Evolutionary conservation across 1,140 invertebrate genomes (phyloP), one percentile per base, ranked within the genome.

Genomic region (Drosophila insularis): DNA sequence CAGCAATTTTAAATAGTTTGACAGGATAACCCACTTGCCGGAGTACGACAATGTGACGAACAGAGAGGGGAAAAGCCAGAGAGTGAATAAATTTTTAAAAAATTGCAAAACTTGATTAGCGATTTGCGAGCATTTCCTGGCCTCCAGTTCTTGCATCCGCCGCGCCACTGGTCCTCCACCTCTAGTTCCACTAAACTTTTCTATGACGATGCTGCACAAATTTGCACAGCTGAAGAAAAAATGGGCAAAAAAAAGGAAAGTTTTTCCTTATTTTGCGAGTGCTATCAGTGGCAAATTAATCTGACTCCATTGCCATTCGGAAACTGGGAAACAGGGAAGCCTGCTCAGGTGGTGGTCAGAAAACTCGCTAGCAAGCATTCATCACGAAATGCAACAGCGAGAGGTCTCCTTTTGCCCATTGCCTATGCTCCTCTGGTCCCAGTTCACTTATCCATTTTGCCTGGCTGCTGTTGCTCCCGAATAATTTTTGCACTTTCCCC

Each of bases 91-190:
- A 78, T 68, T 71, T 78, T 84, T 66, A 58, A 68, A 66, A 77
- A 87, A 73, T 87, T 74, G 67, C 73, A 80, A 74, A 87, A 89
- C 77, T 89, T 87, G 84, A 89, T 87, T 87, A 87, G 84, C 80
- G 76, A 60, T 71, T 76, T 66, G 13, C 32, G 64, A 55, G 58
- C 72, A 65, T 39, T 59, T 59, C 43, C 68, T 65, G 67, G 43
- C 43, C 43, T 21, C 40, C 14, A 17, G 40, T 17, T 14, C 14
- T 43, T 1, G 40, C 40, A 5, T 64, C 59, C 55, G 39, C 40
- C 37, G 7, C n/a, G n/a, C n/a, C n/a, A n/a, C n/a, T 10, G 0
- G 27, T 5, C 27, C 27, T 27, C 10, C 43, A 62, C 73, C 71
- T 73, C 58, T 74, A 74, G 68, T 78, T 68, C 68, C 73, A 81